phyloP scores from a whole-genome alignment of 2,113 vertebrate genomes.

The Romanogobio albipinnatus region DNA sequence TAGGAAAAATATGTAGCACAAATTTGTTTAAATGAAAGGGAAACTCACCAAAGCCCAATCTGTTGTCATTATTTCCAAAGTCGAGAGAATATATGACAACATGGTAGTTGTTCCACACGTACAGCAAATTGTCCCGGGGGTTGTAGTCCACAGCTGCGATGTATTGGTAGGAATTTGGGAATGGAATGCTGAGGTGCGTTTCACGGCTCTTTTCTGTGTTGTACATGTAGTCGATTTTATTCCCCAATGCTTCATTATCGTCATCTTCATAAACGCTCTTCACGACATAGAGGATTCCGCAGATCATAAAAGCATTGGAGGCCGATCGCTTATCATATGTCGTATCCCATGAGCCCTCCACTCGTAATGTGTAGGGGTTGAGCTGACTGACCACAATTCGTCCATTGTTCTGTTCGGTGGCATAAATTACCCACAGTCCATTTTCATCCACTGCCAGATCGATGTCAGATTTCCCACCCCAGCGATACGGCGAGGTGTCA shows the following conservation, averaged over 20 bases:
- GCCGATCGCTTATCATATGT: slow-evolving; percentile 81
- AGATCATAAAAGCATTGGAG: slow-evolving; percentile 92
- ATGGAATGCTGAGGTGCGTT: slow-evolving; percentile 87
- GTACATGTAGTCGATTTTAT: slow-evolving; percentile 99
- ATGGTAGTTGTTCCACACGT: slow-evolving; percentile 99
- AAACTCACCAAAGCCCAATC: slow-evolving; percentile 76
- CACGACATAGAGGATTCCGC: slow-evolving; percentile 92
- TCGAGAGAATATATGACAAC: slow-evolving; percentile 97
- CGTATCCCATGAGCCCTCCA: slow-evolving; percentile 89
- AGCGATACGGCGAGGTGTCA: slow-evolving; percentile 90
- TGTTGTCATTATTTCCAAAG: slow-evolving; percentile 90
- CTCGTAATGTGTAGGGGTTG: slow-evolving; percentile 88
- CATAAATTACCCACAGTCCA: slow-evolving; percentile 95
- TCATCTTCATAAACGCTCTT: slow-evolving; percentile 98
- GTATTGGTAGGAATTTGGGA: slow-evolving; percentile 98
- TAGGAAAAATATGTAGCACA: background rate
- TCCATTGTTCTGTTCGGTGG: slow-evolving; percentile 88
- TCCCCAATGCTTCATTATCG: slow-evolving; percentile 95
- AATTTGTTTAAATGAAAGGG: background rate
- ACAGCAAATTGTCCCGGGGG: slow-evolving; percentile 98
- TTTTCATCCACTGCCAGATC: slow-evolving; percentile 91
- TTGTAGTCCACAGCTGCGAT: slow-evolving; percentile 99
- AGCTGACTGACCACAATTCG: slow-evolving; percentile 93
- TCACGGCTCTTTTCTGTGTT: slow-evolving; percentile 95
- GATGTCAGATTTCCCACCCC: slow-evolving; percentile 86